phyloP scores from a whole-genome alignment of 2,797 vertebrate genomes.

The Chiroxiphia lanceolata region DNA sequence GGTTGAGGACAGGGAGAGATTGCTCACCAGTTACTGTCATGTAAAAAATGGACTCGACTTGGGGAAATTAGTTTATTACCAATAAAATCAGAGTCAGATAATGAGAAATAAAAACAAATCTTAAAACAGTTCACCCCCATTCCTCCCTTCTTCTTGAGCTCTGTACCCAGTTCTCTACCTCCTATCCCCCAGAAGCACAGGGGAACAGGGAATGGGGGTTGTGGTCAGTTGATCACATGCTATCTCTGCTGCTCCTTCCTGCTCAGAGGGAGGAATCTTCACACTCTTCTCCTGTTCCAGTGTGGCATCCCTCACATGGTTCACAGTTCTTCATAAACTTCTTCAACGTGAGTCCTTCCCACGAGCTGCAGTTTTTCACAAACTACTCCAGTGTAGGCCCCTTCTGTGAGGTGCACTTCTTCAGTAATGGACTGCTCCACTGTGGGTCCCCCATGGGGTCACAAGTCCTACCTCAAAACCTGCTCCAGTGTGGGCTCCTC shows the following conservation, averaged over 20 bases:
- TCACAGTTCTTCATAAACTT: not conserved
- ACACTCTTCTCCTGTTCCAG: not conserved
- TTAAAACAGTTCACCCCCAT: not conserved
- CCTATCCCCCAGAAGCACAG: not conserved
- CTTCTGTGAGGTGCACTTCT: not conserved
- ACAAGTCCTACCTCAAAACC: not conserved
- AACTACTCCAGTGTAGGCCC: not conserved
- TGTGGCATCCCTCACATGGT: not conserved
- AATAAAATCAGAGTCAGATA: not conserved
- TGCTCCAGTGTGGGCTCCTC: not conserved
- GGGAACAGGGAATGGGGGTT: not conserved
- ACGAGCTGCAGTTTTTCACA: not conserved
- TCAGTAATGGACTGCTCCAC: not conserved
- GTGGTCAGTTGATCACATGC: not conserved
- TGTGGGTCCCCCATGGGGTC: not conserved
- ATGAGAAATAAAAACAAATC: not conserved
- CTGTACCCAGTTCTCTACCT: not conserved
- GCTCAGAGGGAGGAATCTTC: not conserved
- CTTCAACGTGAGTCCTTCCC: fast-evolving
- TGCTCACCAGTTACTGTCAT: not conserved
- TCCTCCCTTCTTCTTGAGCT: not conserved
- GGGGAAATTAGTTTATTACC: not conserved
- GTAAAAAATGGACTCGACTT: fast-evolving
- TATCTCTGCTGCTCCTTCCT: not conserved
- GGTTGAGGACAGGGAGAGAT: not conserved